Base-by-base conservation (phyloP, 2,888 invertebrate species). In the Gymnocheta viridis region DNA sequence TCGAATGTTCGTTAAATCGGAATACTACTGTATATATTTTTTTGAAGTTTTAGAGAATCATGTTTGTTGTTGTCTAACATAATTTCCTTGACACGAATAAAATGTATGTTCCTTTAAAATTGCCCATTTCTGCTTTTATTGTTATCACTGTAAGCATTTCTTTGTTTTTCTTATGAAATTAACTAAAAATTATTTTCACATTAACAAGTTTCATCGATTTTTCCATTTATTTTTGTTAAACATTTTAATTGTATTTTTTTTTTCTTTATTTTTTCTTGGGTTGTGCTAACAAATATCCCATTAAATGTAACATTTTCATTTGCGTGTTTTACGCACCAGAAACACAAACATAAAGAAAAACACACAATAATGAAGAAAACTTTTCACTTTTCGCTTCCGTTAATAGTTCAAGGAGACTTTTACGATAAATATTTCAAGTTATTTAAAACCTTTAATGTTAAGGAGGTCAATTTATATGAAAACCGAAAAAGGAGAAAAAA, bases 291-390 rank as follows among this genome's bases (percentile, higher is more conserved):
- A 47, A 77, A 67, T 56, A n/a, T 1, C n/a, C 7, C 47, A 77
- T 60, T 58, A 38, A 69, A 67, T 67, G 44, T 60, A 22, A 77
- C 35, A 69, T 58, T 77, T 77, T 69, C 38, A 29, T 60, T 77
- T 77, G 67, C 77, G 67, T 77, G 77, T 77, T 77, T 67, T 49
- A 77, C 77, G 77, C 77, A 77, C 44, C 58, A 77, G 44, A 47
- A 77, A 58, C 17, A 67, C 35, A 38, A 67, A 58, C 24, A 58
- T 38, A 17, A 60, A 77, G 56, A 38, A 38, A 32, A 35, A 49
- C 35, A 58, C 41, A 14, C 27, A 67, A 67, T 44, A 67, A 24
- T 27, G 44, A 49, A 77, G 54, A 66, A 76, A 66, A 56, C 41
- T 44, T 66, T 66, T 44, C 44, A 56, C 47, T 32, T 41, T 54